Conservation (phyloP, 2,797 vertebrate species). For the Coracias cyanogaster region DNA sequence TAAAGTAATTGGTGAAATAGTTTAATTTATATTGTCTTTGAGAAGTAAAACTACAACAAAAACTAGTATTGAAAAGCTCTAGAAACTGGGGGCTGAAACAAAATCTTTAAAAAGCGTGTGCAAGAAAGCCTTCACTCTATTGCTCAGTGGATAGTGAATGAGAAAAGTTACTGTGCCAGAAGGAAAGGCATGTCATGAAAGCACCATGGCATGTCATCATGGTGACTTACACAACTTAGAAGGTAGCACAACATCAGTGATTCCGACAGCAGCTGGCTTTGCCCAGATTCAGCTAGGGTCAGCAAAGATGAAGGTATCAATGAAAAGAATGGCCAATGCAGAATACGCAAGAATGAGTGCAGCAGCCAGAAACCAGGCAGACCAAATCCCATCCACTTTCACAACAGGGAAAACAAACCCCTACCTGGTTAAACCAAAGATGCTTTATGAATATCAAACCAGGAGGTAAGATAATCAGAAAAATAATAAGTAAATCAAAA, state of each 20-base stretch:
- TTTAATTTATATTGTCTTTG: background rate
- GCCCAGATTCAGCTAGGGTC: background rate
- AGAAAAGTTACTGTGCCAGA: background rate
- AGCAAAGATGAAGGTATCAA: background rate
- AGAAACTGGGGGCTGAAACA: background rate
- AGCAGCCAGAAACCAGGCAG: background rate
- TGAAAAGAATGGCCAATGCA: background rate
- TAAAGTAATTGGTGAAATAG: background rate
- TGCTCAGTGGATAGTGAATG: background rate
- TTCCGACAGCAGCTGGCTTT: background rate
- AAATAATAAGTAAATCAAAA: background rate
- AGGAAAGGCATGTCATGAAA: background rate
- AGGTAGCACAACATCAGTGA: background rate
- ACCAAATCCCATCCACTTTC: background rate
- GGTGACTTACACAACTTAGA: background rate
- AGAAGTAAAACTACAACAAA: background rate
- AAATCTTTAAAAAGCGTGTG: background rate
- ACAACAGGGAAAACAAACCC: background rate
- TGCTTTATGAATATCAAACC: background rate
- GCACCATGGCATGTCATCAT: too few species aligned
- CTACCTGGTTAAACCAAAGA: background rate
- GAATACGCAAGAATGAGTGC: background rate
- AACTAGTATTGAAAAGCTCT: background rate
- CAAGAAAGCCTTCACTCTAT: background rate
- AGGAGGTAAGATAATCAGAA: background rate